Conservation (phyloP, 2,113 vertebrate species). For the Nibea albiflora region DNA sequence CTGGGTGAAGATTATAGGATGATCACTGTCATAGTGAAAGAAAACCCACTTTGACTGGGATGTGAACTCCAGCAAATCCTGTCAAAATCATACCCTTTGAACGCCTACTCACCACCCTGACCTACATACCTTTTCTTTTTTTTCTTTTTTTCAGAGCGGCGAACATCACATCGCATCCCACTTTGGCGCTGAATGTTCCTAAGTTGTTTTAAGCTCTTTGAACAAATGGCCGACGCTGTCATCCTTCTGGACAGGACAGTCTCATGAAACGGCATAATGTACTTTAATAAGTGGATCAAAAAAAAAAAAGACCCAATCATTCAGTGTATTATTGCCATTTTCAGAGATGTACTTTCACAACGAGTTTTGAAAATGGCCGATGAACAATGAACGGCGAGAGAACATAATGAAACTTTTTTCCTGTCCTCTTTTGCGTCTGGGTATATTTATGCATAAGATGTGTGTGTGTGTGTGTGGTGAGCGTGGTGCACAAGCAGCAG, state of each 20-base stretch:
- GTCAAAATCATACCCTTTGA: neutral
- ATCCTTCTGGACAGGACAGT: slow-evolving; percentile 8
- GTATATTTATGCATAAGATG: slow-evolving; percentile 7
- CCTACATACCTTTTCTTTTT: neutral
- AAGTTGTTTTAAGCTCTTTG: slow-evolving; percentile 1
- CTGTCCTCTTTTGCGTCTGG: neutral
- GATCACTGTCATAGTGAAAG: neutral
- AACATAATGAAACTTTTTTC: slow-evolving; percentile 19
- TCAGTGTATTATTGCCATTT: slow-evolving; percentile 26
- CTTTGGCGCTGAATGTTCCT: neutral
- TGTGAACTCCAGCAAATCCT: neutral
- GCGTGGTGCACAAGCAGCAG: neutral
- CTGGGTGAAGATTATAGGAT: neutral
- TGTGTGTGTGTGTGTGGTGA: neutral
- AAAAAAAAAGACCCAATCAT: neutral
- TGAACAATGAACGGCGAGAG: neutral
- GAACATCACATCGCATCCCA: neutral
- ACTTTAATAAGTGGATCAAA: slow-evolving; percentile 30
- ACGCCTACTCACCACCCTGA: neutral
- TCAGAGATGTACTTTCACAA: slow-evolving; percentile 3
- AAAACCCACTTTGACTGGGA: neutral
- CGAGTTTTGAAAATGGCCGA: neutral
- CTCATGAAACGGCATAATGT: slow-evolving; percentile 15
- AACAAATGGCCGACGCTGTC: neutral
- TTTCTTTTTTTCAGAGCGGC: neutral